Base-by-base conservation (phyloP, 2,888 invertebrate species). In the Harpagoxenus sublaevis region DNA sequence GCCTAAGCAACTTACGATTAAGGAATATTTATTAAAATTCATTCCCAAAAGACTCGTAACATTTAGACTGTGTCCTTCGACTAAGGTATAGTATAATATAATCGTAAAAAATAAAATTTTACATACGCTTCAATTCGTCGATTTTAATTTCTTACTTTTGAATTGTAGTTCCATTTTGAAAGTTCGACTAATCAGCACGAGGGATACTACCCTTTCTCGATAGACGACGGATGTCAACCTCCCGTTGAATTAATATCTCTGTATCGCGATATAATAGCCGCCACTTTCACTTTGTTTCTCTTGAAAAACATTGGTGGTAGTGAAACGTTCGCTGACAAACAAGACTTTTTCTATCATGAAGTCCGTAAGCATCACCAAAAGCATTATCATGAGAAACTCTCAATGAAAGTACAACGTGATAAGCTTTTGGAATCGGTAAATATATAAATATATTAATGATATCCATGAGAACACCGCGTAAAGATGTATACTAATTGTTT, bases 221-320 rank as follows among this genome's bases (percentile, higher is more conserved):
- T 99, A 90, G 98, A 99, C 93, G 99, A 99, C 94, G 99, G 99
- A 10, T 98, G 98, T 86, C 99, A 99, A 94, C 98, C 98, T 0
- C 97, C 97, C 92, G 97, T 99, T 87, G 97, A 97, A 95, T 95
- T 99, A 91, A 97, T 97, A 84, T 97, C 98, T 3, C 97, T 97
- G 88, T 98, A 98, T 95, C 96, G 98, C 3, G 98, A 98, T 95
- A 97, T 99, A 73, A 97, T 99, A 89, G 98, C 98, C 5, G 99
- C 99, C 85, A 98, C 98, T 35, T 99, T 98, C 95, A 98, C 98
- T 1, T 97, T 98, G 94, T 98, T 99, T 94, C 96, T 99, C 88
- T 95, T 98, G 48, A 98, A 98, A 95, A 99, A 99, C 96, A 98
- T 98, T 95, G 99, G 99, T 74, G 99, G 99, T 3, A 99, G 98